phyloP scores from a whole-genome alignment of 2,888 invertebrate genomes.

The Theodoxus fluviatilis region DNA sequence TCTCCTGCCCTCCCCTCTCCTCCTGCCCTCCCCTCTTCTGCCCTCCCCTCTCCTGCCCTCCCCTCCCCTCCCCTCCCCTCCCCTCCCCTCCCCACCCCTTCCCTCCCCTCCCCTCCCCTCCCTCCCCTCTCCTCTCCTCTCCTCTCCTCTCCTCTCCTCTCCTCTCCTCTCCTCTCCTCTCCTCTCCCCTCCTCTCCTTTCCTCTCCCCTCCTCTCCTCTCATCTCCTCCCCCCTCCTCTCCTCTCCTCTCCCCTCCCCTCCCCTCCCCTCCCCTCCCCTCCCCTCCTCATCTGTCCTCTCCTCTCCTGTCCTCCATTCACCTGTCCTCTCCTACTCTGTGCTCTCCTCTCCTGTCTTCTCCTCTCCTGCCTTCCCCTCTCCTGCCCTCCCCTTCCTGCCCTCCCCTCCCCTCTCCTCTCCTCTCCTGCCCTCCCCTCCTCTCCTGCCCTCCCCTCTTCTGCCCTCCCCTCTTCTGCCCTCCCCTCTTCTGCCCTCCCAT shows the following conservation, averaged over 20 bases:
- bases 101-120: not conserved
- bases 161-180: not conserved
- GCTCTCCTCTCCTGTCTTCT: too few species aligned
- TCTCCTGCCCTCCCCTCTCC: not conserved
- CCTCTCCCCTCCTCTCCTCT: conserved; percentile 5
- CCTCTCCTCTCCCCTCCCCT: not conserved
- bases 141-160: not conserved
- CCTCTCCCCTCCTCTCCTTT: not conserved
- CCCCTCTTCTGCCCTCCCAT: not conserved
- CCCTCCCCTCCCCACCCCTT: not conserved
- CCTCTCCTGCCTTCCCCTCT: too few species aligned
- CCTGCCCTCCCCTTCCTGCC: too few species aligned
- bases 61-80: not conserved
- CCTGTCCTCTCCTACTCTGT: not conserved
- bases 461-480: not conserved
- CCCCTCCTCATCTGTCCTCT: not conserved
- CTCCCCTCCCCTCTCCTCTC: not conserved
- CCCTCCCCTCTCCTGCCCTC: not conserved
- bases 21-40: not conserved
- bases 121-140: too few species aligned
- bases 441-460: too few species aligned
- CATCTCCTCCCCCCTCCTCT: not conserved
- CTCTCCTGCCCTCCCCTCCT: not conserved
- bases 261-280: not conserved
- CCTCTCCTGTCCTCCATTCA: not conserved